These are phyloP conservation scores for Chaetogeoica ovagalla DNA, from an alignment of 2,888 invertebrate species.

Conservation along the genomic window DNA sequence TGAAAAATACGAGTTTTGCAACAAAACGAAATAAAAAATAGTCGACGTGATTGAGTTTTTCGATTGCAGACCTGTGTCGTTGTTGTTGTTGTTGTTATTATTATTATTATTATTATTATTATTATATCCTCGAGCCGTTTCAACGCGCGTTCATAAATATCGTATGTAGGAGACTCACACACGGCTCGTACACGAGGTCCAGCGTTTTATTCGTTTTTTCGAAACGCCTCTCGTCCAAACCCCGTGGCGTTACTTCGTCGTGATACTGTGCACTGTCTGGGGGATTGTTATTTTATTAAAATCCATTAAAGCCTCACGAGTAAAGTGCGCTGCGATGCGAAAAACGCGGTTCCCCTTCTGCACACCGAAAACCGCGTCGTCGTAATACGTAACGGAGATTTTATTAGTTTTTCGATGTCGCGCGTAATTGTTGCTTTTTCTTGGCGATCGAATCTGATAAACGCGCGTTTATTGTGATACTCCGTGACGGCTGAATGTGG, in stretches of 20 bases:
- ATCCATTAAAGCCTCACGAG: constrained; percentile 3
- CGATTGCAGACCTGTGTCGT: too few species aligned
- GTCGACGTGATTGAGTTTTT: too few species aligned
- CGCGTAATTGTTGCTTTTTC: too few species aligned
- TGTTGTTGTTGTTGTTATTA: too few species aligned
- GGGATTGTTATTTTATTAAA: constrained; percentile 10
- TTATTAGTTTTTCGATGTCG: constrained; percentile 16
- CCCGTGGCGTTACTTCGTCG: background rate
- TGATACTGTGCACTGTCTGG: background rate
- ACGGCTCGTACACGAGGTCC: background rate
- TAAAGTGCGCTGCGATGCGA: too few species aligned
- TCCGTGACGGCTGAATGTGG: background rate
- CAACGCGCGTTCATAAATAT: background rate
- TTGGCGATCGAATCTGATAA: background rate
- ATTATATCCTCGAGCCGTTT: too few species aligned
- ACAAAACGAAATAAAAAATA: too few species aligned
- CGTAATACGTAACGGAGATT: background rate
- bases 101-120: too few species aligned
- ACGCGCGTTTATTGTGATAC: too few species aligned
- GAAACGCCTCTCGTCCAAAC: background rate
- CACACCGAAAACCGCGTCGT: too few species aligned
- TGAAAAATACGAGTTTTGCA: too few species aligned
- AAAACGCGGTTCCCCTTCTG: too few species aligned
- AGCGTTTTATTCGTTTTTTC: constrained; percentile 12
- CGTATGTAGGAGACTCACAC: background rate